A percentile compares a stretch with the other conserved stretches of the same genome.
Evolutionary conservation across 2,888 invertebrate species (phyloP).

Genomic region (Hylaea fasciaria): DNA sequence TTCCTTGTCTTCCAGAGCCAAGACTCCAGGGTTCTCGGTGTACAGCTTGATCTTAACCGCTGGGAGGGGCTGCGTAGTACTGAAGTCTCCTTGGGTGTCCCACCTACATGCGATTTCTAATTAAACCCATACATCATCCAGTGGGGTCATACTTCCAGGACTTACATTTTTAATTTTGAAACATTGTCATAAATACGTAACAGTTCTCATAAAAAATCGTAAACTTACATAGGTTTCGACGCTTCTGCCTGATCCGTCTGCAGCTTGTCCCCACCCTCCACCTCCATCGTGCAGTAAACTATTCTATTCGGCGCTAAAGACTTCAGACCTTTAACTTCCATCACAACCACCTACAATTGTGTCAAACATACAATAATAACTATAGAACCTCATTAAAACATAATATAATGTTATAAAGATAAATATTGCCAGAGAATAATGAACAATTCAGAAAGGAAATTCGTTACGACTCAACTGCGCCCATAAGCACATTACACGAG

Average conservation of each 20-base stretch:
- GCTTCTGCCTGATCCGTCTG: conserved; percentile 99
- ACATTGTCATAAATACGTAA: too few species aligned
- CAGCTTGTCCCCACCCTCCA: conserved; percentile 99
- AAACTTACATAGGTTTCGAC: conserved; percentile 96
- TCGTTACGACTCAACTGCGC: too few species aligned
- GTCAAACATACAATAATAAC: conserved; percentile 20
- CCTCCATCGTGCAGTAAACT: conserved; percentile 99
- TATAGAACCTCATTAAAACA: neutral
- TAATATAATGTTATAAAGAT: too few species aligned
- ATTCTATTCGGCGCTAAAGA: conserved; percentile 98
- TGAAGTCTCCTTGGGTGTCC: conserved; percentile 99
- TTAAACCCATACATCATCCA: too few species aligned
- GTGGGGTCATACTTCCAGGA: too few species aligned
- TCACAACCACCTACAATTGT: conserved; percentile 94
- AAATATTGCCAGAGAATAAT: too few species aligned
- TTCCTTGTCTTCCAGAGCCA: conserved; percentile 99
- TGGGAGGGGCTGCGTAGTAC: conserved; percentile 98
- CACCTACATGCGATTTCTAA: conserved; percentile 86
- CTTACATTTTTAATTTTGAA: too few species aligned
- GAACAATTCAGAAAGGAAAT: too few species aligned
- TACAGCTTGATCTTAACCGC: conserved; percentile 98
- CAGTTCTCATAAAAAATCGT: too few species aligned
- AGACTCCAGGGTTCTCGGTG: conserved; percentile 98
- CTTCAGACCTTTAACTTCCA: conserved; percentile 99
- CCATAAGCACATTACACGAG: too few species aligned